phyloP scores from a whole-genome alignment of 2,113 vertebrate species.

The Myxocyprinus asiaticus region DNA sequence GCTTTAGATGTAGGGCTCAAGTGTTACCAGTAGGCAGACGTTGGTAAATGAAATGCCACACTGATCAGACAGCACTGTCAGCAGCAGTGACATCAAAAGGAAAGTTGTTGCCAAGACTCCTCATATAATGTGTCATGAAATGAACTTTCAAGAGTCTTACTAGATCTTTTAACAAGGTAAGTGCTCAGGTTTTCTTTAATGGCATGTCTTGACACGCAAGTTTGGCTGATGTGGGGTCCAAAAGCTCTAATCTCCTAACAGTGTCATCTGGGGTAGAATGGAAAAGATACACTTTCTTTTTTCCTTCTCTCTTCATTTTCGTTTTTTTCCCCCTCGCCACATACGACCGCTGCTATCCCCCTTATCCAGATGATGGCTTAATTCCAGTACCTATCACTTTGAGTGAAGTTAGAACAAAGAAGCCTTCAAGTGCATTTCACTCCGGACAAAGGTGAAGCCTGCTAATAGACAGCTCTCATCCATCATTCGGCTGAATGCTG shows the following conservation, averaged over 20 bases:
- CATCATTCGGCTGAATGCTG: conserved; percentile 75
- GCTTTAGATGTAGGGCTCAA: conserved; percentile 51
- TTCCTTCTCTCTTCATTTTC: neutral
- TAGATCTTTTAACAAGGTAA: conserved; percentile 68
- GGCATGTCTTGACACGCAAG: conserved; percentile 55
- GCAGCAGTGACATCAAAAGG: conserved; percentile 64
- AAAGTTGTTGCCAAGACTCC: conserved; percentile 57
- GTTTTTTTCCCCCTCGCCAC: conserved; percentile 12
- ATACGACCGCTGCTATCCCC: conserved; percentile 29
- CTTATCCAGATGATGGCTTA: conserved; percentile 71
- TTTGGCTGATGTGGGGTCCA: conserved; percentile 53
- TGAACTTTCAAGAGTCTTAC: conserved; percentile 65
- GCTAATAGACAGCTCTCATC: conserved; percentile 83
- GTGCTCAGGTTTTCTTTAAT: conserved; percentile 58
- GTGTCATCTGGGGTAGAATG: conserved; percentile 52
- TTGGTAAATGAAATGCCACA: conserved; percentile 66
- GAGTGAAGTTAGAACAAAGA: conserved; percentile 69
- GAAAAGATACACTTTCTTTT: conserved; percentile 23
- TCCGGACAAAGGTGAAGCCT: conserved; percentile 76
- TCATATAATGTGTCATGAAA: conserved; percentile 63
- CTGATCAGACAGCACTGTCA: conserved; percentile 68
- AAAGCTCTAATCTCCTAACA: conserved; percentile 64
- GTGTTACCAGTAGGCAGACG: conserved; percentile 58
- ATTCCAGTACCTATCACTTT: conserved; percentile 70
- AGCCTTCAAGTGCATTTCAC: conserved; percentile 76